Conservation (phyloP, 2,888 invertebrate genomes). For the Cerceris rybyensis region DNA sequence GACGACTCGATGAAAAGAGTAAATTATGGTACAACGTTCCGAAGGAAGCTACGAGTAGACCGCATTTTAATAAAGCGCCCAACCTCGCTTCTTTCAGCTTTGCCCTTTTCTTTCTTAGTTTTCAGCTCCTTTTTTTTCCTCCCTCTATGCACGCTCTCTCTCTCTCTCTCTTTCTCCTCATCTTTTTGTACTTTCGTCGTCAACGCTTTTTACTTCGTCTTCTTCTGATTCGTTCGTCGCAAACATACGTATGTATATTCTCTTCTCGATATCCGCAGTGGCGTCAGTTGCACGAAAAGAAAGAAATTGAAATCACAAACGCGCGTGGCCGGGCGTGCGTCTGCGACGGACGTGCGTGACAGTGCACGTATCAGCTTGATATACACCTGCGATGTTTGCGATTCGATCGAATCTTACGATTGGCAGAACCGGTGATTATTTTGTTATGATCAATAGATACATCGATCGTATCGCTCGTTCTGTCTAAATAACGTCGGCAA, state of each 20-base stretch:
- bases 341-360: not conserved
- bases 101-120: no score
- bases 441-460: no score
- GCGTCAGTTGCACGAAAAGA: slow-evolving; percentile 47
- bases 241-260: not conserved
- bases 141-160: not conserved
- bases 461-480: no score
- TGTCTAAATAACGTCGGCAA: no score
- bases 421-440: not conserved
- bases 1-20: no score
- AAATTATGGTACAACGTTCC: no score
- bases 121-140: not conserved
- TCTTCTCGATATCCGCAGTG: not conserved
- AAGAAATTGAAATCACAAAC: slow-evolving; percentile 7
- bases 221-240: not conserved
- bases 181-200: not conserved
- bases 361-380: not conserved
- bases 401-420: not conserved
- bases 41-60: not conserved
- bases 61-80: not conserved
- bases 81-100: not conserved
- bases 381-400: not conserved
- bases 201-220: not conserved
- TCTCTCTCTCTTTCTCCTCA: not conserved
- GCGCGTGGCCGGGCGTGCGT: not conserved